Base-by-base conservation (phyloP, 2,797 vertebrate species). In the Etheostoma nigrum region DNA sequence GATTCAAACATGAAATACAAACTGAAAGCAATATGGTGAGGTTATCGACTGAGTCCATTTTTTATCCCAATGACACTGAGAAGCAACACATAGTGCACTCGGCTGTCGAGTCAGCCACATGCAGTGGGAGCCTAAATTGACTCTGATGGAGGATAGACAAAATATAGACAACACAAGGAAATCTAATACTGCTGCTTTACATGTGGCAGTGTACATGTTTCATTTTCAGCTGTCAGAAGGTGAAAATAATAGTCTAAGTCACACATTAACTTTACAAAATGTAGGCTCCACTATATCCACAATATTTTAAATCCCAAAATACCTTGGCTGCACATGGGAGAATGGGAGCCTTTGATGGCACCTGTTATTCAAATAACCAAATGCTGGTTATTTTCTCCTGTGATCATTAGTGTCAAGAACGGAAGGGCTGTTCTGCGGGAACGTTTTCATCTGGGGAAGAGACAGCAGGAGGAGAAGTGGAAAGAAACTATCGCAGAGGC, bases 401-500 rank as follows among this genome's bases (percentile, higher is more conserved):
- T 53, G 76, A 90, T 89, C 76, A 61, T 86, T 78, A 86, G 42
- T 44, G 42, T 48, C 49, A 67, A 72, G 83, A 78, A 55, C 2
- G 40, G 40, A 57, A 72, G 53, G 68, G n/a, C 78, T 52, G 42
- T 30, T 83, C 66, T 70, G 59, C 63, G 21, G 75, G 27, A 76
- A 76, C n/a, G 62, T 71, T 88, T 86, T 74, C 69, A 54, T 75
- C 63, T 19, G 61, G 69, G 27, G 51, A 68, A 60, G 59, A 82
- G 76, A 74, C 64, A 54, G 76, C 67, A 19, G 52, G 61, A 76
- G 82, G 70, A 77, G 72, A 76, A 85, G 78, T 14, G 70, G 72
- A 67, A 89, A 85, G 83, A 88, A 80, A 86, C 80, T 80, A 75
- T 84, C 60, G 70, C 82, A 64, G 66, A 67, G 63, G 67, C 67